Evolutionary conservation across 2,113 vertebrate species (phyloP).

Genomic region (Muscicapa adusta): DNA sequence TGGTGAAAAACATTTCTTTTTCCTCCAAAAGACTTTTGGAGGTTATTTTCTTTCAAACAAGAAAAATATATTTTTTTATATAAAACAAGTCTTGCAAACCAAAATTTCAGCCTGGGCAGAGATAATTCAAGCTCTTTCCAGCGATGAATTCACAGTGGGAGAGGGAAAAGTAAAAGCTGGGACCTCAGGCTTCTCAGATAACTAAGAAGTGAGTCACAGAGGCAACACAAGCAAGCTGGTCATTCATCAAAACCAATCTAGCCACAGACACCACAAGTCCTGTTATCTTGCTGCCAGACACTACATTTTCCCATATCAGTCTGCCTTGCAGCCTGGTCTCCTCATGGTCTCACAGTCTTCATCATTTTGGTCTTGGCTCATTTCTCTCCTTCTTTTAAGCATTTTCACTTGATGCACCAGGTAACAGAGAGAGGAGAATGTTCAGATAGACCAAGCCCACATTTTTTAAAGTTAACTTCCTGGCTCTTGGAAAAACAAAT

Average conservation of each 20-base stretch:
- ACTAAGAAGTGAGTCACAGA: conserved; percentile 52
- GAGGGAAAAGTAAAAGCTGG: not conserved
- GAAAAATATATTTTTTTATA: not conserved
- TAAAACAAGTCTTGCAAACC: not conserved
- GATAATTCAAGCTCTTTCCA: not conserved
- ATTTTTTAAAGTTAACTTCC: not conserved
- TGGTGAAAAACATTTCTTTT: not conserved
- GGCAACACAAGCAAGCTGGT: conserved; percentile 55
- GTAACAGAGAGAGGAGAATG: not conserved
- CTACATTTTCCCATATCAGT: conserved; percentile 56
- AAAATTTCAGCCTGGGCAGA: not conserved
- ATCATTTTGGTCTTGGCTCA: not conserved
- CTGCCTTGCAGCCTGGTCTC: conserved; percentile 30
- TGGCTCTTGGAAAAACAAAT: not conserved
- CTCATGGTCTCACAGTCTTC: not conserved
- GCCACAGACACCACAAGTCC: conserved; percentile 35
- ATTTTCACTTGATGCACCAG: not conserved
- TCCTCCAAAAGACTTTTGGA: not conserved
- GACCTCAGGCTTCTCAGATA: not conserved
- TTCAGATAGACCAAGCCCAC: not conserved
- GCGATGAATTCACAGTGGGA: conserved; percentile 19
- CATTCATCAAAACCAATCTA: conserved; percentile 68
- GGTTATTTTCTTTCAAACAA: not conserved
- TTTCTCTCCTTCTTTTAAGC: conserved; percentile 9
- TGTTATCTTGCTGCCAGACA: conserved; percentile 62